Evolutionary conservation across 2,888 invertebrate genomes (phyloP), one percentile per base, ranked within the genome.

Genomic region (Erpobdella octoculata): DNA sequence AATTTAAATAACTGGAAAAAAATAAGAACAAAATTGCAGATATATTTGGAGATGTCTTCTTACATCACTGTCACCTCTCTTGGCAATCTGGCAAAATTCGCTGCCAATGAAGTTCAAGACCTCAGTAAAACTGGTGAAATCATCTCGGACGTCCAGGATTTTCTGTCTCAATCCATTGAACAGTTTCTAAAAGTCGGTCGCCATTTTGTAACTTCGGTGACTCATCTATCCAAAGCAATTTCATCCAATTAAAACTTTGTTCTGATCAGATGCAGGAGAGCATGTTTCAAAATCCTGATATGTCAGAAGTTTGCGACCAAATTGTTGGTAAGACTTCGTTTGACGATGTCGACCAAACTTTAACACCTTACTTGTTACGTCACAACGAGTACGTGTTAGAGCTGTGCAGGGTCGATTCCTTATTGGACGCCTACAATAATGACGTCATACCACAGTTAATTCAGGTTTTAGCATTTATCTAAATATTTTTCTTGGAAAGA

Each of bases 341-440:
- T 37, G 18, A 3, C 35, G 35, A 36, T 18, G n/a, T 18, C 68
- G 21, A 28, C 9, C 68, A 25, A 1, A 0, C 68, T 28, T n/a
- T 28, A 1, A 18, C 31, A 3, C 48, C 48, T 18, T 15, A 46
- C 33, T n/a, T 48, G 25, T 48, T 31, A 6, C 6, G 3, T 1
- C 68, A 68, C 48, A 68, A 68, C 48, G n/a, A 68, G 31, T 68
- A 68, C 48, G 68, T 48, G 0, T 18, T 46, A 2, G 46, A 68
- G 21, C n/a, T 68, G 41, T 31, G 68, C 48, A 38, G 25, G 3
- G 21, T 68, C 3, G 68, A 68, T 33, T 46, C 38, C 46, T 18
- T 68, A 18, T 46, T 68, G 31, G 48, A 68, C 31, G 31, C 48
- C 18, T 48, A 25, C 48, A 68, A 68, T 33, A 68, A 68, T 48